Conservation (phyloP, 2,888 invertebrate species). For the Phyllotreta striolata region DNA sequence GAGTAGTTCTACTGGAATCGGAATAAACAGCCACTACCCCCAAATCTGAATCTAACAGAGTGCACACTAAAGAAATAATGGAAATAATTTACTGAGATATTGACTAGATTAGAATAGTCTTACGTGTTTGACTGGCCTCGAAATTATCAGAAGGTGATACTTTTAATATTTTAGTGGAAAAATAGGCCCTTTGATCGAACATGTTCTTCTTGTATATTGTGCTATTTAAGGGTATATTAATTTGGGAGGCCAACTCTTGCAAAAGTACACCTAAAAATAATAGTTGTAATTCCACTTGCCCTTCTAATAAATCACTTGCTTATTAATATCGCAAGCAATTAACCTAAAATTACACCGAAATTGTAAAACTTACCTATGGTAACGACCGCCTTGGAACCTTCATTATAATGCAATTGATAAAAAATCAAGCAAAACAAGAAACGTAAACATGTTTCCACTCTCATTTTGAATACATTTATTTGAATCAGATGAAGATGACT, state of each 20-base stretch:
- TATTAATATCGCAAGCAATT: too few species aligned
- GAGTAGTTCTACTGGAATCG: slow-evolving; percentile 51
- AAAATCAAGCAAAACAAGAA: not conserved
- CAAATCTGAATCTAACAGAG: slow-evolving; percentile 62
- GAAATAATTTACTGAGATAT: too few species aligned
- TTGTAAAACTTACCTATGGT: slow-evolving; percentile 10
- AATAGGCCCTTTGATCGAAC: slow-evolving; percentile 49
- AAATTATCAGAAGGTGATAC: slow-evolving; percentile 54
- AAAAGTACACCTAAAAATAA: slow-evolving; percentile 51
- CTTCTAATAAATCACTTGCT: too few species aligned
- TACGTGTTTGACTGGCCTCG: slow-evolving; percentile 55
- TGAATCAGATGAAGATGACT: too few species aligned
- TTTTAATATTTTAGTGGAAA: slow-evolving; percentile 46
- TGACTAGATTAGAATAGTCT: slow-evolving; percentile 25
- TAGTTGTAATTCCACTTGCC: not conserved
- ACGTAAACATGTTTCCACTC: slow-evolving; percentile 7
- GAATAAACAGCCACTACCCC: slow-evolving; percentile 86
- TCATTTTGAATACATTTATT: too few species aligned
- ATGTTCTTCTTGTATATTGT: slow-evolving; percentile 64
- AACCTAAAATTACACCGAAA: not conserved
- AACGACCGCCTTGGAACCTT: not conserved
- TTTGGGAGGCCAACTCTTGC: slow-evolving; percentile 64
- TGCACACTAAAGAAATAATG: slow-evolving; percentile 64
- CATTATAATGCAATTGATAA: not conserved
- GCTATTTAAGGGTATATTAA: slow-evolving; percentile 68